Evolutionary conservation across 2,113 vertebrate species (phyloP).

Genomic region (Nesogale talazaci): DNA sequence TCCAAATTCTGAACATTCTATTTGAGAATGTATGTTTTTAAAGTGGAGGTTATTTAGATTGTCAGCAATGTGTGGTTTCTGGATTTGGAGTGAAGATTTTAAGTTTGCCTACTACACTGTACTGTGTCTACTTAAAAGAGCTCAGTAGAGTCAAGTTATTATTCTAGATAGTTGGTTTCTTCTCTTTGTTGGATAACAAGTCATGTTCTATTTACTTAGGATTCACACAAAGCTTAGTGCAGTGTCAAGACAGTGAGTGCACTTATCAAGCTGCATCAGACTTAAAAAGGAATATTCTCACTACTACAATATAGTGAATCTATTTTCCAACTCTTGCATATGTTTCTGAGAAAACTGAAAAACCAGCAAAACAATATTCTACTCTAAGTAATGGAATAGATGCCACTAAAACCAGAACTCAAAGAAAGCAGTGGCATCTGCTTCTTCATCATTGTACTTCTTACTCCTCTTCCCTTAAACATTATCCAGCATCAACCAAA

Average conservation of each 20-base stretch:
- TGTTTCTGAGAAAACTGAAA: no score
- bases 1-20: not conserved
- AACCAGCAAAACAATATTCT: no score
- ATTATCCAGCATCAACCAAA: not conserved
- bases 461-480: no score
- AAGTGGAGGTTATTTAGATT: not conserved
- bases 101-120: not conserved
- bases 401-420: no score
- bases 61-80: not conserved
- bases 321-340: no score
- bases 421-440: no score
- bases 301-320: no score
- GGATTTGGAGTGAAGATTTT: not conserved
- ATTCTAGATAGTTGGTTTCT: no score
- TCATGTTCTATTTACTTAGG: not conserved
- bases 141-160: not conserved
- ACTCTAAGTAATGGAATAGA: no score
- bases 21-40: not conserved
- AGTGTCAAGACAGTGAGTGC: not conserved
- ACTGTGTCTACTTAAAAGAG: not conserved
- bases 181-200: not conserved
- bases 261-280: not conserved
- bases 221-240: not conserved
- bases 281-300: not conserved
- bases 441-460: no score